Percentiles rank a stretch among this genome's conserved stretches.
Evolutionary conservation across 2,113 vertebrate genomes (phyloP).

Genomic region (Oncorhynchus keta): DNA sequence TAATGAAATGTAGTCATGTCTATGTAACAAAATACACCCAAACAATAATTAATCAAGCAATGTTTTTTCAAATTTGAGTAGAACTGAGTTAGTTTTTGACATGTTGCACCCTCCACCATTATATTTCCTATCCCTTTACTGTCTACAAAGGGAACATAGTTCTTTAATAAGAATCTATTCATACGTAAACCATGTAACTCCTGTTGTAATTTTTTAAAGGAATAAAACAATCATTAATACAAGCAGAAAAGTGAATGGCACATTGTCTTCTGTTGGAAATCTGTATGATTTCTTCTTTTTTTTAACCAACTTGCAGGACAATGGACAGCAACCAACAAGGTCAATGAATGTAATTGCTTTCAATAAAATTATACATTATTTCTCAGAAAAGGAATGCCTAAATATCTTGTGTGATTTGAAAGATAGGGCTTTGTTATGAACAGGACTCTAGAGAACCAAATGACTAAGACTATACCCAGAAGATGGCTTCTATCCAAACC

Average conservation of each 20-base stretch:
- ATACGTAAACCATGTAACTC: too few relatives aligned
- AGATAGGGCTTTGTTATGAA: background rate
- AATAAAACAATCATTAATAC: too few relatives aligned
- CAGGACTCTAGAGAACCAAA: background rate
- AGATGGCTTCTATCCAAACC: background rate
- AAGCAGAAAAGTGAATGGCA: too few relatives aligned
- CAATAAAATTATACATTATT: background rate
- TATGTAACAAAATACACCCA: background rate
- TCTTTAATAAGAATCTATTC: too few relatives aligned
- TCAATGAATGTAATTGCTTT: background rate
- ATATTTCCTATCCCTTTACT: too few relatives aligned
- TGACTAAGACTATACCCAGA: background rate
- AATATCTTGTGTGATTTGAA: background rate
- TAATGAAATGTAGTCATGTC: background rate
- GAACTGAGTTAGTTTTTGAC: background rate
- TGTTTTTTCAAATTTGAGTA: too few relatives aligned
- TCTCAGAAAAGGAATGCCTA: too few relatives aligned
- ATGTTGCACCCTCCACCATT: too few relatives aligned
- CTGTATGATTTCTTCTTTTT: background rate
- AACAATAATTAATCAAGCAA: background rate
- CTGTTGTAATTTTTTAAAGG: too few relatives aligned
- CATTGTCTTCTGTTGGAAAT: background rate
- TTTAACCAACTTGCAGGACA: too few relatives aligned
- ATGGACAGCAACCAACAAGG: background rate
- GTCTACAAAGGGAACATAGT: too few relatives aligned